Evolutionary conservation across 2,113 vertebrate genomes (phyloP).

Genomic region (Vulpes ferrilata): DNA sequence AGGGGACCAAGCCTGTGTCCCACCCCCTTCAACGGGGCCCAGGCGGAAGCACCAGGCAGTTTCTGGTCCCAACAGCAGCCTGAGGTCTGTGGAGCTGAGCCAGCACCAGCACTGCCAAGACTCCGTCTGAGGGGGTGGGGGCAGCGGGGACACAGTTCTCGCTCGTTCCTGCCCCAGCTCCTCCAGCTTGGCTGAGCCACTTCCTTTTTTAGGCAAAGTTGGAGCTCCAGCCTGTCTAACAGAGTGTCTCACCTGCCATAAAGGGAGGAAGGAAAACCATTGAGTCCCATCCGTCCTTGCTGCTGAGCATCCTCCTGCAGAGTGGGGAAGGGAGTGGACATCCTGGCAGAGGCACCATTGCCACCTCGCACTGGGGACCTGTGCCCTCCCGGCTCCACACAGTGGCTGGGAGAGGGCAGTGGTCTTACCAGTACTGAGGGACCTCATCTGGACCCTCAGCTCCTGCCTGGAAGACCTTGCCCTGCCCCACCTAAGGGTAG

Average conservation of each 20-base stretch:
- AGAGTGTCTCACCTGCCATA: constrained; percentile 74
- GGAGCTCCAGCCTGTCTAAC: neutral
- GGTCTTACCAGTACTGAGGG: neutral
- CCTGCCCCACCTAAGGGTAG: neutral
- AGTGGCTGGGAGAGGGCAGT: neutral
- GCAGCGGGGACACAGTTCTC: constrained; percentile 56
- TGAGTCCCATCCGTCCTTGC: constrained; percentile 24
- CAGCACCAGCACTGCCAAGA: constrained; percentile 74
- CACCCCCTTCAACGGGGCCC: neutral
- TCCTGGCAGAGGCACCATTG: constrained; percentile 44
- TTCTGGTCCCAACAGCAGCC: constrained; percentile 56
- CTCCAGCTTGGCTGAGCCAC: neutral
- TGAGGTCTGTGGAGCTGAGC: constrained; percentile 68
- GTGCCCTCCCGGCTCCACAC: neutral
- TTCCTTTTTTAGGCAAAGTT: constrained; percentile 85
- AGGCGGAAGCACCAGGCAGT: constrained; percentile 53
- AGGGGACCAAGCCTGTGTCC: neutral
- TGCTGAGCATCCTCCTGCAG: neutral
- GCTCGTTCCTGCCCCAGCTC: constrained; percentile 65
- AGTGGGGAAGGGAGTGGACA: constrained; percentile 27
- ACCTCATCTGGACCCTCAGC: neutral
- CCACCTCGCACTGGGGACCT: neutral
- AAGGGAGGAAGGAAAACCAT: constrained; percentile 78
- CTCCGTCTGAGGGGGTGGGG: constrained; percentile 66
- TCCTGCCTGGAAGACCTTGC: neutral